Evolutionary conservation across 2,113 vertebrate genomes (phyloP).

Genomic region (Lamprotornis superbus): DNA sequence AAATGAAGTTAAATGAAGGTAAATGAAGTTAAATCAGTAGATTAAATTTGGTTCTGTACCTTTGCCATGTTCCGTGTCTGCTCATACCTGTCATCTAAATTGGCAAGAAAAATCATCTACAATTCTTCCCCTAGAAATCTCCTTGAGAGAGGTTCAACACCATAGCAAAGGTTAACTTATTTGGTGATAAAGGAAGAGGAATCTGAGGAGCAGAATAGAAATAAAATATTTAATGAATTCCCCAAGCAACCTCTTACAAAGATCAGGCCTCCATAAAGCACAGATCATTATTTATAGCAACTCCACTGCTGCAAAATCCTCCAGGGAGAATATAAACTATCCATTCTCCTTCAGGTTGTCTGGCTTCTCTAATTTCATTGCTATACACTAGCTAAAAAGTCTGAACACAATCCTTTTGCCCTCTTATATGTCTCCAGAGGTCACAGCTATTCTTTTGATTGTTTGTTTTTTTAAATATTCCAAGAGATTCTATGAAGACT

Average conservation of each 20-base stretch:
- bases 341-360: background rate
- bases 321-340: background rate
- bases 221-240: background rate
- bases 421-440: background rate
- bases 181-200: background rate
- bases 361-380: background rate
- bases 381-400: background rate
- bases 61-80: background rate
- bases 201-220: background rate
- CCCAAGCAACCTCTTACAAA: background rate
- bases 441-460: accelerated
- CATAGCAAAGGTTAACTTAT: background rate
- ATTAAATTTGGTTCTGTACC: background rate
- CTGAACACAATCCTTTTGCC: background rate
- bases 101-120: background rate
- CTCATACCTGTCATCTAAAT: background rate
- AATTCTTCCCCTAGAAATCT: background rate
- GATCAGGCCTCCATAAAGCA: background rate
- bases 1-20: background rate
- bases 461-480: background rate
- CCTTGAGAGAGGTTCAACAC: background rate
- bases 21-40: background rate
- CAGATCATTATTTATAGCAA: background rate
- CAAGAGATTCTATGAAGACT: background rate
- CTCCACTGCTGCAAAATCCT: background rate